Conservation (phyloP, 2,888 invertebrate genomes). For the Pammene aurita region DNA sequence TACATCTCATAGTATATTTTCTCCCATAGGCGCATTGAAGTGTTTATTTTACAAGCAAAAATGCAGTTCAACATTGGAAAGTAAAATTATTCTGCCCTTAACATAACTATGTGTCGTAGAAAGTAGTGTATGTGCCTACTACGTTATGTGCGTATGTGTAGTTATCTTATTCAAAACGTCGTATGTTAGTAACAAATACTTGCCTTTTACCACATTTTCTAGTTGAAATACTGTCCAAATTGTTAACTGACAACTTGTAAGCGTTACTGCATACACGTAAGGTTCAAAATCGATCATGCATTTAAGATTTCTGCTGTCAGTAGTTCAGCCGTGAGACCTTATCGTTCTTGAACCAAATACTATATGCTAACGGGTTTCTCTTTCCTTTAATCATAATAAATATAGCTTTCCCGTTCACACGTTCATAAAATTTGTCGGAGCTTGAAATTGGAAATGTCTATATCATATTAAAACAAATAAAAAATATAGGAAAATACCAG, state of each 20-base stretch:
- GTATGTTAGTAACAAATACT: neutral
- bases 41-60: constrained; percentile 28
- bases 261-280: no score
- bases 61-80: constrained; percentile 22
- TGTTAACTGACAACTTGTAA: no score
- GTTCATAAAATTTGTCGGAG: constrained; percentile 8
- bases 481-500: neutral
- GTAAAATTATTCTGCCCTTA: constrained; percentile 12
- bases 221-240: neutral
- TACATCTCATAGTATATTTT: neutral
- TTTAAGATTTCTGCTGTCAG: neutral
- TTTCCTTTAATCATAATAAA: constrained; percentile 39
- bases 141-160: constrained; percentile 11
- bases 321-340: constrained; percentile 37
- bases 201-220: constrained; percentile 2
- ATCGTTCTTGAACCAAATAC: constrained; percentile 33
- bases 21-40: neutral
- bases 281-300: no score
- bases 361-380: constrained; percentile 31
- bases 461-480: neutral
- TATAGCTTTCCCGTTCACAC: constrained; percentile 29
- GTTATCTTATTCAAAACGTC: neutral
- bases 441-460: constrained; percentile 3
- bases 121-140: constrained; percentile 26
- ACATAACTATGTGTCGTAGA: constrained; percentile 19